Conservation (phyloP, 2,797 vertebrate genomes). For the Salmo trutta region DNA sequence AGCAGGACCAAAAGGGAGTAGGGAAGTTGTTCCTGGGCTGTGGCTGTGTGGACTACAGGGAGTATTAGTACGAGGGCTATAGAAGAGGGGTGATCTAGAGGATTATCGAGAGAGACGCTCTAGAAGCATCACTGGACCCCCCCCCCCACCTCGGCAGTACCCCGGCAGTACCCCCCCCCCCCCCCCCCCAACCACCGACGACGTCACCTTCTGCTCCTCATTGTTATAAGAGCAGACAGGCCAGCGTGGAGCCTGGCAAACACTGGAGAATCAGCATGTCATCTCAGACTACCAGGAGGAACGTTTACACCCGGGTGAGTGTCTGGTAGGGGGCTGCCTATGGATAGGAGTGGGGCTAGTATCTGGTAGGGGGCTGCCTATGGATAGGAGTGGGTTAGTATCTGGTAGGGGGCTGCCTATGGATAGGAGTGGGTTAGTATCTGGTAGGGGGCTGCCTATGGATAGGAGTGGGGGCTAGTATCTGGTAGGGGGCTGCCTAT, state of each 20-base stretch:
- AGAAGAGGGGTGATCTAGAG: slow-evolving; percentile 57
- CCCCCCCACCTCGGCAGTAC: slow-evolving; percentile 40
- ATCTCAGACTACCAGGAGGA: slow-evolving; percentile 89
- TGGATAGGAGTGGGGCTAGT: not conserved
- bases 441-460: not conserved
- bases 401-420: not conserved
- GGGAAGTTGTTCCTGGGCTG: slow-evolving; percentile 22
- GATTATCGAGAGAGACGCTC: slow-evolving; percentile 25
- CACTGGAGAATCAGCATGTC: slow-evolving; percentile 69
- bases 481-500: not conserved
- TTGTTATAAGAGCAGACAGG: slow-evolving; percentile 19
- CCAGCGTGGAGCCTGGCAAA: slow-evolving; percentile 11
- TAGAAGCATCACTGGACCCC: slow-evolving; percentile 54
- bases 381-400: not conserved
- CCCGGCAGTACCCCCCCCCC: slow-evolving; percentile 28
- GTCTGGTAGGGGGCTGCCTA: not conserved
- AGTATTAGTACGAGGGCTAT: not conserved
- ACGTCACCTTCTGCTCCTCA: not conserved
- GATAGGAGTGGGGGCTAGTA: not conserved
- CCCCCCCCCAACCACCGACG: not conserved
- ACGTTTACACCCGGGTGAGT: slow-evolving; percentile 88
- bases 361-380: not conserved
- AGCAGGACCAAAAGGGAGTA: slow-evolving; percentile 1
- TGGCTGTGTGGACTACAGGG: slow-evolving; percentile 25
- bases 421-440: not conserved